These are phyloP conservation scores for Pygoscelis adeliae DNA, from an alignment of 2,113 vertebrate species.

Conservation along the genomic window DNA sequence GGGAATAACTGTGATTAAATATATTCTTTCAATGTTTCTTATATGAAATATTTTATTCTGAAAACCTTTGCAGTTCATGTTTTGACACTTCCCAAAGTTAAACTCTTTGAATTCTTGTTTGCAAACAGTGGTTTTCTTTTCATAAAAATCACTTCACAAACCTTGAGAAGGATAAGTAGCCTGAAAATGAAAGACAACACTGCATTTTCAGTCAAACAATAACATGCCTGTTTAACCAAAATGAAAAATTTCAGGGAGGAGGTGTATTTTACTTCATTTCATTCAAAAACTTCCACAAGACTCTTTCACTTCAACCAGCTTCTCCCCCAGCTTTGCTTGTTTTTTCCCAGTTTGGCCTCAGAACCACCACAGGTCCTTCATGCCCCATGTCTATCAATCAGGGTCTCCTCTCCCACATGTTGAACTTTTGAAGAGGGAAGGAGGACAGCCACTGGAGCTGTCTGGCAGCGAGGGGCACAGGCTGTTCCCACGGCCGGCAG, in stretches of 20 bases:
- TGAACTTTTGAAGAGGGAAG: not conserved
- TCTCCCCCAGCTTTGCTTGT: not conserved
- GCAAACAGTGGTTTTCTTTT: not conserved
- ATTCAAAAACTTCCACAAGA: not conserved
- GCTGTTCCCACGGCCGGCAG: not conserved
- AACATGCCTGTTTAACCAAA: not conserved
- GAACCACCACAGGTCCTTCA: not conserved
- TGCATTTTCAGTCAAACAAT: not conserved
- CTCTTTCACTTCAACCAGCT: not conserved
- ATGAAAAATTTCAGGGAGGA: not conserved
- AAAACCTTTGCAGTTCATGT: not conserved
- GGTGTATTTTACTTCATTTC: not conserved
- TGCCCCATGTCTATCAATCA: accelerated
- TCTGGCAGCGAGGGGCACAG: not conserved
- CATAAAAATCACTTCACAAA: constrained; percentile 1
- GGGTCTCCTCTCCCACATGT: not conserved
- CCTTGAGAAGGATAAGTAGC: not conserved
- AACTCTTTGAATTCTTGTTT: not conserved
- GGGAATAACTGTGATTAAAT: not conserved
- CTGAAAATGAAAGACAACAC: constrained; percentile 17
- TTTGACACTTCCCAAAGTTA: not conserved
- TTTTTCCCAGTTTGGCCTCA: not conserved
- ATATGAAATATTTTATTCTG: not conserved
- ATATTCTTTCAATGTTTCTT: not conserved
- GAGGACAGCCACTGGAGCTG: not conserved